Evolutionary conservation across 2,113 vertebrate species (phyloP), one percentile per base, ranked within the genome.

Genomic region (Centropus unirufus): DNA sequence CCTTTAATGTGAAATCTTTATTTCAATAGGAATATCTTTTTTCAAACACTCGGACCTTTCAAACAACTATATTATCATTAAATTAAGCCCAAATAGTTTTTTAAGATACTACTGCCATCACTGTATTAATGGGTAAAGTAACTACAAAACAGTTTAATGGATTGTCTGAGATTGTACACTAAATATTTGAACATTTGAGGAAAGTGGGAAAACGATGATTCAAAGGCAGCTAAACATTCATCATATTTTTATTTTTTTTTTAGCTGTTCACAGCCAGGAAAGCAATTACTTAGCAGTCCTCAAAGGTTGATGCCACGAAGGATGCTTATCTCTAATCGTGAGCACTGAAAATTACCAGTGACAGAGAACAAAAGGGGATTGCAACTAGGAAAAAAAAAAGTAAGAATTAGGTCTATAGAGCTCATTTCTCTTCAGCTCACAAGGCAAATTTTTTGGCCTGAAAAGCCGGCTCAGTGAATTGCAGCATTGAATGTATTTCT

Each of bases 401-500:
- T 19, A 79, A 92, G 72, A 91, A 92, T 44, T 73, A 42, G 26
- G n/a, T 42, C 40, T 84, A 76, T 44, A 93, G 57, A 64, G 5
- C 24, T 89, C 76, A 64, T 95, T 64, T 92, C 91, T 91, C 95
- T 92, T 89, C 96, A 92, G 90, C 66, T 86, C 81, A 74, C 91
- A 75, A 89, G 91, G 95, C 94, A 94, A 91, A 97, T 90, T 44
- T 57, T 32, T 72, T 88, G 93, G 93, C 95, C 79, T 84, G 85
- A 87, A 90, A 95, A 59, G 32, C 80, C 58, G 4, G 32, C 89
- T 89, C 55, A 27, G 87, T 90, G 95, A 92, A 93, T 96, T 79
- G 90, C 69, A 77, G 88, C 80, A 51, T 6, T 86, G 95, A 96
- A 91, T 91, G 75, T 94, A 51, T 95, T 87, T 93, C 96, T 96